These are phyloP conservation scores for Mesoclemmys tuberculata DNA, from an alignment of 2,113 vertebrate species.

Conservation along the genomic window DNA sequence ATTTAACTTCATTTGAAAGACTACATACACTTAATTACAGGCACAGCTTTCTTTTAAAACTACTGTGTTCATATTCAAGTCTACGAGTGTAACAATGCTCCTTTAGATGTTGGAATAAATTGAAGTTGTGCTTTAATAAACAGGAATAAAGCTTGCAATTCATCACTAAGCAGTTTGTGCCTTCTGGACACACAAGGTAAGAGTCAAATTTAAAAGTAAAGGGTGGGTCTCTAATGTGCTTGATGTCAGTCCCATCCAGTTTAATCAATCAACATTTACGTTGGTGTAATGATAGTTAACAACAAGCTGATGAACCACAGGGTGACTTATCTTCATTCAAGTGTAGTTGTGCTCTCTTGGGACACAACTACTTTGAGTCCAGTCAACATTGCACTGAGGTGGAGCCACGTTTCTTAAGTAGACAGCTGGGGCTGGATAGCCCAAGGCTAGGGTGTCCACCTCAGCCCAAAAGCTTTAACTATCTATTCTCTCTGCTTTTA, in stretches of 20 bases:
- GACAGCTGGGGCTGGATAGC: background rate
- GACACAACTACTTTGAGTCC: background rate
- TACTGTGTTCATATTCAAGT: constrained; percentile 15
- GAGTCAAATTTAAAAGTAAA: constrained; percentile 42
- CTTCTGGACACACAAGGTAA: constrained; percentile 41
- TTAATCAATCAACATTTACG: background rate
- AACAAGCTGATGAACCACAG: background rate
- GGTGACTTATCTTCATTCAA: background rate
- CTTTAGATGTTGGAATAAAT: constrained; percentile 50
- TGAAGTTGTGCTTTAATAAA: constrained; percentile 53
- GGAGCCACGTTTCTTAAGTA: background rate
- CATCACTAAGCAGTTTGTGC: constrained; percentile 17
- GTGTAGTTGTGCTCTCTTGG: background rate
- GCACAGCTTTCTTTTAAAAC: constrained; percentile 45
- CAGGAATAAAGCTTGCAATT: constrained; percentile 50
- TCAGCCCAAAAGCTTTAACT: background rate
- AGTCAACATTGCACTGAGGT: background rate
- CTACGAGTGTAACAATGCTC: constrained; percentile 8
- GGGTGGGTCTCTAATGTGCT: constrained; percentile 13
- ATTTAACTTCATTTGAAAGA: constrained; percentile 45
- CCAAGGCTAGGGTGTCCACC: background rate
- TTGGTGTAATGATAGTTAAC: background rate
- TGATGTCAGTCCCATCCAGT: background rate
- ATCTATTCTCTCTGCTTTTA: background rate
- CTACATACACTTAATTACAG: constrained; percentile 41